Base-by-base conservation (phyloP, 2,113 vertebrate genomes). In the Anolis sagrei region DNA sequence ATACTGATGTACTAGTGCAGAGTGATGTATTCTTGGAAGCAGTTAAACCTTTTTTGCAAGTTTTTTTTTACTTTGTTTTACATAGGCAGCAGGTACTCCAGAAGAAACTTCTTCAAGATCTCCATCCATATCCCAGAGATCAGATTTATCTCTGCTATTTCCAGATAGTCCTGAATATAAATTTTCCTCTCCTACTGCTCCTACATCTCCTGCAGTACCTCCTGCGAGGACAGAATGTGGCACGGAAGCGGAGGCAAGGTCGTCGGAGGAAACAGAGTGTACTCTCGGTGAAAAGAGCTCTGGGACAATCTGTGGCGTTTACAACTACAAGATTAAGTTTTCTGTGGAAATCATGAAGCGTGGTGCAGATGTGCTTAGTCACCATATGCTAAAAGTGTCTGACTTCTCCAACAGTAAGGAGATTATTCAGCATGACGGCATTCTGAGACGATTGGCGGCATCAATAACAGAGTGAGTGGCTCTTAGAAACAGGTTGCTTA, bases 381-480 rank as follows among this genome's bases (percentile, higher is more conserved):
- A 61, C 1, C 72, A 84, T 23, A 76, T 88, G 64, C 32, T 77
- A 32, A 72, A 72, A 62, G 3, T 58, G 34, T 21, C 62, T 8
- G n/a, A 2, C 77, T 80, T 66, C 6, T 5, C 61, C 18, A 58
- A 34, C 11, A 11, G 7, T 62, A 58, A 3, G 39, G 64, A 62
- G 4, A 2, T 70, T n/a, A 3, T 0, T 49, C 68, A 58, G n/a
- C 32, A 85, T 80, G 88, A 88, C 80, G 84, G 73, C 34, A 7
- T 34, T 18, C 13, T 83, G 32, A 82, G 83, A 44, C 85, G 27
- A 81, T 81, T 88, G 87, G 87, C 79, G 49, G 54, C 25, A n/a
- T 84, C 87, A 23, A 77, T 88, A 81, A 82, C 79, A 81, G 79
- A 92, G 91, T 91, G 88, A 89, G 89, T 92, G 27, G 39, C 23